Evolutionary conservation across 2,888 invertebrate genomes (phyloP), one percentile per base, ranked within the genome.

Genomic region (Stenurella melanura): DNA sequence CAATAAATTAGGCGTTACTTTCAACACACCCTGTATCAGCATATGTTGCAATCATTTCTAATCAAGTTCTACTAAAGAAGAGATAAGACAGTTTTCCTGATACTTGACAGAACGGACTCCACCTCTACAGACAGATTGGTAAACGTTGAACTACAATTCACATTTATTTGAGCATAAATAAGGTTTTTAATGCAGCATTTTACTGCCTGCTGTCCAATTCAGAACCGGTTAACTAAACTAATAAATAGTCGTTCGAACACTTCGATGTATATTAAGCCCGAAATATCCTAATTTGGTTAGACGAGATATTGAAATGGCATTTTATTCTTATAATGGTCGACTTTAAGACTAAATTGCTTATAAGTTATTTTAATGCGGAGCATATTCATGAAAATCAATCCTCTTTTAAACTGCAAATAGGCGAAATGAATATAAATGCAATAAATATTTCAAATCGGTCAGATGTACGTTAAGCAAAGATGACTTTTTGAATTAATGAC

Each of bases 201-300:
- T 80, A 83, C 81, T 72, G 79, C 80, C 73, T 76, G 80, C 80
- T 79, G 79, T 82, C 82, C 80, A 81, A 80, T 80, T 81, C 82
- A 79, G 78, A 84, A 84, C 83, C 83, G 83, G 83, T 83, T 79
- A 81, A 82, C 80, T 78, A 79, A 81, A 81, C 81, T 78, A 80
- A 83, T 83, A 83, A 83, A 84, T 84, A 83, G 82, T 75, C 79
- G 76, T 79, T 76, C 80, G 82, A 76, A 78, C 74, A 72, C 74
- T 72, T 71, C 74, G 75, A 78, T 50, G 78, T 78, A 76, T 73
- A 76, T 73, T 74, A 64, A 78, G 78, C 73, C 81, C 83, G 80
- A 82, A 83, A 82, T 81, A 80, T 82, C 83, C 83, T 79, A 82
- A 83, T 83, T 83, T 83, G 83, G 83, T 81, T 83, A 83, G 83